Conservation (phyloP, 2,113 vertebrate species). For the Ammodytes marinus region DNA sequence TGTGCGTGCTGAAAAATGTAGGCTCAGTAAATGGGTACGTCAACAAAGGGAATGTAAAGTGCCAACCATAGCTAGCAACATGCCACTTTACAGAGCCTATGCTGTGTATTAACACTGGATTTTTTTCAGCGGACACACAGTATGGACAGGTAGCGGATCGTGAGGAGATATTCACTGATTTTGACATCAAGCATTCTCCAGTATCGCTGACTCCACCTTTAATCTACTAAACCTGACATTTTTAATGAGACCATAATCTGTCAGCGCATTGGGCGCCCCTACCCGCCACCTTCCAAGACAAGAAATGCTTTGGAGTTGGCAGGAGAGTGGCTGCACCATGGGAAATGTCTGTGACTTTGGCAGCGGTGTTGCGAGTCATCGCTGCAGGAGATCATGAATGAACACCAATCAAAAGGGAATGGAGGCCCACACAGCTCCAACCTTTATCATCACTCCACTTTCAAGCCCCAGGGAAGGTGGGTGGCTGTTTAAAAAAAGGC, state of each 20-base stretch:
- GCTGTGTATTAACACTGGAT: too few species aligned
- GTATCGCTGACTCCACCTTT: too few species aligned
- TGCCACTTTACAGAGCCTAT: too few species aligned
- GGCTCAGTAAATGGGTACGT: too few species aligned
- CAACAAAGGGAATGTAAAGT: too few species aligned
- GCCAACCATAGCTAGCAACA: too few species aligned
- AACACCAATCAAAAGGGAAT: conserved; percentile 66
- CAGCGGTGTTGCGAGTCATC: conserved; percentile 35
- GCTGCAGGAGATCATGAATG: conserved; percentile 65
- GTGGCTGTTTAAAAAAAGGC: conserved; percentile 12
- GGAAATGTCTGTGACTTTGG: conserved; percentile 46
- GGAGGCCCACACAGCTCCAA: conserved; percentile 33
- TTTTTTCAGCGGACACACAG: too few species aligned
- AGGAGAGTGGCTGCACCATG: conserved; percentile 5
- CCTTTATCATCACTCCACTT: conserved; percentile 42
- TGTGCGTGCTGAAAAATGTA: too few species aligned
- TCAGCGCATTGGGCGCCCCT: conserved; percentile 15
- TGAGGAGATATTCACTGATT: too few species aligned
- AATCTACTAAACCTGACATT: conserved; percentile 3
- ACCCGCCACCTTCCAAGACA: conserved; percentile 6
- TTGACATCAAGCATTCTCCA: too few species aligned
- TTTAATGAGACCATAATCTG: conserved; percentile 52
- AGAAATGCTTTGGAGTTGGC: not conserved
- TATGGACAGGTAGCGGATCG: too few species aligned
- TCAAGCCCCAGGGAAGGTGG: conserved; percentile 36